These are phyloP conservation scores for Labeo catla DNA, from an alignment of 2,113 vertebrate species.

Conservation along the genomic window DNA sequence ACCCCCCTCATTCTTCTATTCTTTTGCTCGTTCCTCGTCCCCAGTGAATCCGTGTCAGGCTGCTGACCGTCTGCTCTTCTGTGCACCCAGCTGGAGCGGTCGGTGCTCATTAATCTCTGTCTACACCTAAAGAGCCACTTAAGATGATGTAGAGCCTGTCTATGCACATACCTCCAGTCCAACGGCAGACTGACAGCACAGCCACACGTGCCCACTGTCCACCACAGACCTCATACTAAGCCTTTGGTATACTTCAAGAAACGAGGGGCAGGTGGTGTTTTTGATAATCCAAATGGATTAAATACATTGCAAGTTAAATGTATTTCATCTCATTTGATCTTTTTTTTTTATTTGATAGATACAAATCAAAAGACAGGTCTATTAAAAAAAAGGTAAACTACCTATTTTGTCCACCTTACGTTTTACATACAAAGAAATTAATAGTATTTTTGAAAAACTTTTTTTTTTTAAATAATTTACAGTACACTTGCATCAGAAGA, in stretches of 20 bases:
- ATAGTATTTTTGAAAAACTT: background rate
- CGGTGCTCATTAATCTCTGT: slow-evolving; percentile 80
- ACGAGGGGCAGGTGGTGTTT: background rate
- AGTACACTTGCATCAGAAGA: too few relatives aligned
- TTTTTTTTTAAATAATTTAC: too few relatives aligned
- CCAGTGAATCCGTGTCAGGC: slow-evolving; percentile 56
- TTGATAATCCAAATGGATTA: background rate
- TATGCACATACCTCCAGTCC: slow-evolving; percentile 76
- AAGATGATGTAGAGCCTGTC: slow-evolving; percentile 82
- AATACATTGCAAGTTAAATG: background rate
- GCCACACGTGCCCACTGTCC: background rate
- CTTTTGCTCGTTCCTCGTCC: slow-evolving; percentile 34
- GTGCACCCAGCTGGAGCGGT: slow-evolving; percentile 74
- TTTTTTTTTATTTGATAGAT: too few relatives aligned
- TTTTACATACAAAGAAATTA: background rate
- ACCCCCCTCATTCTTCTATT: slow-evolving; percentile 12
- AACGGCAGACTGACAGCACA: slow-evolving; percentile 65
- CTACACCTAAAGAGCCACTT: slow-evolving; percentile 82
- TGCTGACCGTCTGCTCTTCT: slow-evolving; percentile 69
- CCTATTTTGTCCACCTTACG: background rate
- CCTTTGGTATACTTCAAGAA: background rate
- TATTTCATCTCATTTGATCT: background rate
- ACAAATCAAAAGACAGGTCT: background rate
- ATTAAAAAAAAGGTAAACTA: too few relatives aligned
- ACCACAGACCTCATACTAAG: background rate